These are phyloP conservation scores for Encarsia formosa DNA, from an alignment of 2,888 invertebrate genomes.

Conservation along the genomic window DNA sequence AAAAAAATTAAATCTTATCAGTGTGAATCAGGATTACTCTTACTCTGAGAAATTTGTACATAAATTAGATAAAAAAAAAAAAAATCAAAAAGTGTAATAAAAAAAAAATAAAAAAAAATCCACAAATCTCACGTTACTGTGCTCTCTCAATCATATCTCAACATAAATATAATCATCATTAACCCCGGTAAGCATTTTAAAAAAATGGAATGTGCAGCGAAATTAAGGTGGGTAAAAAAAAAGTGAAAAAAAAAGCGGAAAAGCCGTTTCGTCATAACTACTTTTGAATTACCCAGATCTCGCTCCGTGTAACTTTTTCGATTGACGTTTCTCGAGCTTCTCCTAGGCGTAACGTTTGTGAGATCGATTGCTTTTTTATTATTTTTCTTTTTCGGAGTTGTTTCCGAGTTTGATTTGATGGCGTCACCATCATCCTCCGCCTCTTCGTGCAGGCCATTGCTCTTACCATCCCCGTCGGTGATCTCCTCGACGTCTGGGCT, in stretches of 20 bases:
- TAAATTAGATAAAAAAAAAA: no score
- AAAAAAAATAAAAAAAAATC: no score
- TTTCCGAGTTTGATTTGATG: conserved; percentile 27
- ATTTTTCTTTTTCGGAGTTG: conserved; percentile 41
- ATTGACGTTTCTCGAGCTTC: conserved; percentile 59
- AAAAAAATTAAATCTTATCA: no score
- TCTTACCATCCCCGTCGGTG: conserved; percentile 40
- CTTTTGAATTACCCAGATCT: conserved; percentile 46
- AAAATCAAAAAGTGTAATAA: no score
- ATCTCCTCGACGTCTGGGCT: conserved; percentile 50
- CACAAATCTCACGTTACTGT: no score
- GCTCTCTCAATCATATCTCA: no score
- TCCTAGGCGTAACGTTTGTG: conserved; percentile 52
- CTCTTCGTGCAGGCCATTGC: conserved; percentile 37
- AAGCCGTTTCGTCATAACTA: no score
- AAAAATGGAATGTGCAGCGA: background rate
- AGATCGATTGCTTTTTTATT: conserved; percentile 41
- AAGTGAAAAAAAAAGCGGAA: conserved; percentile 11
- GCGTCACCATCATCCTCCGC: background rate
- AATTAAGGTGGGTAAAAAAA: background rate
- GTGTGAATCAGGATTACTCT: no score
- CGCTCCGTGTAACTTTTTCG: conserved; percentile 58
- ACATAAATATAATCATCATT: no score
- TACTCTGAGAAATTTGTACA: no score
- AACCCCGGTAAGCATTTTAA: no score